Percentiles rank a stretch among this genome's conserved stretches.
These are phyloP conservation scores for Chaenogobius annularis DNA, from an alignment of 2,113 vertebrate species.

Conservation along the genomic window DNA sequence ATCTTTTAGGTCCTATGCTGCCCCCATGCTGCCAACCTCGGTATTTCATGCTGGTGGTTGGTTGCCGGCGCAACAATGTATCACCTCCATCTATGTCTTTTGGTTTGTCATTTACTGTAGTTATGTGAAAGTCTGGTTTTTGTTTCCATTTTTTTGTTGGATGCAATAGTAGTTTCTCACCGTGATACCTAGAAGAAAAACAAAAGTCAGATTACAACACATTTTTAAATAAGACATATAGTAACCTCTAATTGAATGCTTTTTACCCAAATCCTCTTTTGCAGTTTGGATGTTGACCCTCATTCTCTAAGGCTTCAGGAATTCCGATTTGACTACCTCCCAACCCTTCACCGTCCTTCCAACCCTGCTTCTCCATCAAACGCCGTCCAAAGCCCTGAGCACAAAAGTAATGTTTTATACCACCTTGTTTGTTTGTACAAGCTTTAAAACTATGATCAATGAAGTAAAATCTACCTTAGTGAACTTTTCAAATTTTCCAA, in stretches of 20 bases:
- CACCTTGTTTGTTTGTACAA: not conserved
- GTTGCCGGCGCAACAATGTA: conserved; percentile 83
- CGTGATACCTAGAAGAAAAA: conserved; percentile 85
- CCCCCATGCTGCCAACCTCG: conserved; percentile 70
- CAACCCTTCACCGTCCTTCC: conserved; percentile 90
- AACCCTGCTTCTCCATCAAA: conserved; percentile 93
- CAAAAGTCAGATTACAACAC: conserved; percentile 6
- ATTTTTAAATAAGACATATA: not conserved
- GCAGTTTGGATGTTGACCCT: conserved; percentile 92
- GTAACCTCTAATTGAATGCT: not conserved
- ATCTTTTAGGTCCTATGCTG: conserved; percentile 52
- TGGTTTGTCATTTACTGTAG: conserved; percentile 88
- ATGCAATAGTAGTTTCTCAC: conserved; percentile 86
- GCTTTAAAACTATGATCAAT: not conserved
- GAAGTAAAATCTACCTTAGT: conserved; percentile 81
- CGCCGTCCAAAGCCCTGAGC: conserved; percentile 90
- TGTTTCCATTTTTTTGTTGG: conserved; percentile 77
- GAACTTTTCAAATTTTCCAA: conserved; percentile 89
- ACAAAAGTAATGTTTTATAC: not conserved
- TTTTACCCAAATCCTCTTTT: conserved; percentile 95
- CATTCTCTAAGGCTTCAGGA: conserved; percentile 85
- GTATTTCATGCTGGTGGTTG: conserved; percentile 88
- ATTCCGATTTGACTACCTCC: conserved; percentile 85
- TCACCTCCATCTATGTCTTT: conserved; percentile 83
- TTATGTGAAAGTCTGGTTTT: conserved; percentile 78